phyloP scores from a whole-genome alignment of 2,797 vertebrate genomes.

The Kryptolebias ocellatus region DNA sequence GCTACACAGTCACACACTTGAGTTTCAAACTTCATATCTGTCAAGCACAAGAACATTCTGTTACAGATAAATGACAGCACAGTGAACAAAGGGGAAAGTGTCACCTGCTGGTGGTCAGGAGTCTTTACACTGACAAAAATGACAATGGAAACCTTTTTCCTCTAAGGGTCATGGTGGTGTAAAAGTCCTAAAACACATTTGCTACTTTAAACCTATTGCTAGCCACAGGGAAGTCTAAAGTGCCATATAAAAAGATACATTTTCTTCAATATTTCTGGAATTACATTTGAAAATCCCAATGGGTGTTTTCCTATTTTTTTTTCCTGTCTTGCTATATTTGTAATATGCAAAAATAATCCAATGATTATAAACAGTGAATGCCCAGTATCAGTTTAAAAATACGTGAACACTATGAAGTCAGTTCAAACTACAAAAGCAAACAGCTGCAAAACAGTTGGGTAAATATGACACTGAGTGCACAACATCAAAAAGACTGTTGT shows the following conservation, averaged over 20 bases:
- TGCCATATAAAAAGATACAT: background rate
- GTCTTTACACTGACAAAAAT: slow-evolving; percentile 54
- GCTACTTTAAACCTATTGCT: slow-evolving; percentile 1
- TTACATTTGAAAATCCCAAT: no score
- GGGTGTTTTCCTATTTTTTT: slow-evolving; percentile 6
- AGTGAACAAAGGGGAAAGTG: slow-evolving; percentile 80
- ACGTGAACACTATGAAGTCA: background rate
- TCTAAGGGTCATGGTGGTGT: background rate
- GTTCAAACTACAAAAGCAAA: slow-evolving; percentile 19
- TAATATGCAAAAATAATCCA: slow-evolving; percentile 23
- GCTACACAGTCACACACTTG: slow-evolving; percentile 26
- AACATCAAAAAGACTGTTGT: slow-evolving; percentile 17
- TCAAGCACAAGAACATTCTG: slow-evolving; percentile 55
- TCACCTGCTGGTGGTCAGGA: slow-evolving; percentile 79
- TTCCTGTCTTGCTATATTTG: slow-evolving; percentile 1
- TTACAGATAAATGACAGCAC: slow-evolving; percentile 55
- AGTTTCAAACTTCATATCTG: slow-evolving; percentile 49
- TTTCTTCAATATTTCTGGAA: no score
- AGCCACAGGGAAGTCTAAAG: background rate
- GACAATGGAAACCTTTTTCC: background rate
- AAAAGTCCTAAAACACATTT: background rate
- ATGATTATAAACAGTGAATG: slow-evolving; percentile 7
- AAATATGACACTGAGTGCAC: slow-evolving; percentile 17
- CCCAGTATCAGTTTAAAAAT: slow-evolving; percentile 8
- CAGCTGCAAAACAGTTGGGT: background rate